These are phyloP conservation scores for Carduelis carduelis DNA, from an alignment of 2,797 vertebrate genomes.

Conservation along the genomic window DNA sequence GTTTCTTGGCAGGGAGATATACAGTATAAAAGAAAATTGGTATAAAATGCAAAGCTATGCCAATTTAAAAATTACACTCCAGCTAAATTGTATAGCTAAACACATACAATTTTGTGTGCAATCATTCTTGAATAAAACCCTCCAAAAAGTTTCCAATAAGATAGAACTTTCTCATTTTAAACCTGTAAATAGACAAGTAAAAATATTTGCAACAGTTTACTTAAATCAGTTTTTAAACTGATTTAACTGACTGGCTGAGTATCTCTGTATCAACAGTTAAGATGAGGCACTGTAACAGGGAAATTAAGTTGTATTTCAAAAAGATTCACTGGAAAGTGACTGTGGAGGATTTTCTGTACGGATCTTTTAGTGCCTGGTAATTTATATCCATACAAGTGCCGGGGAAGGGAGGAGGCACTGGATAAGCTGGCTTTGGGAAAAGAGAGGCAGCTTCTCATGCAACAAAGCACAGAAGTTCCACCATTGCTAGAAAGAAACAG, in stretches of 20 bases:
- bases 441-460: not conserved
- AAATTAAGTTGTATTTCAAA: not conserved
- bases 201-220: not conserved
- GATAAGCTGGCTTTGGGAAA: not conserved
- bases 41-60: not conserved
- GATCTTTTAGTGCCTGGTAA: not conserved
- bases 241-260: not conserved
- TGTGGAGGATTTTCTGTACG: not conserved
- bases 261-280: not conserved
- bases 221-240: not conserved
- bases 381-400: not conserved
- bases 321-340: not conserved
- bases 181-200: not conserved
- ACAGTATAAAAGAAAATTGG: not conserved
- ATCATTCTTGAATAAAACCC: not conserved
- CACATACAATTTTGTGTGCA: not conserved
- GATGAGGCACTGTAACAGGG: not conserved
- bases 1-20: not conserved
- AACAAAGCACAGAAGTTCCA: not conserved
- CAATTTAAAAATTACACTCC: slow-evolving; percentile 3
- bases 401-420: not conserved
- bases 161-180: not conserved
- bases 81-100: not conserved
- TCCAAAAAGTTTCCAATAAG: not conserved
- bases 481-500: not conserved